phyloP scores from a whole-genome alignment of 2,888 invertebrate genomes.

The Micoletzkya japonica region DNA sequence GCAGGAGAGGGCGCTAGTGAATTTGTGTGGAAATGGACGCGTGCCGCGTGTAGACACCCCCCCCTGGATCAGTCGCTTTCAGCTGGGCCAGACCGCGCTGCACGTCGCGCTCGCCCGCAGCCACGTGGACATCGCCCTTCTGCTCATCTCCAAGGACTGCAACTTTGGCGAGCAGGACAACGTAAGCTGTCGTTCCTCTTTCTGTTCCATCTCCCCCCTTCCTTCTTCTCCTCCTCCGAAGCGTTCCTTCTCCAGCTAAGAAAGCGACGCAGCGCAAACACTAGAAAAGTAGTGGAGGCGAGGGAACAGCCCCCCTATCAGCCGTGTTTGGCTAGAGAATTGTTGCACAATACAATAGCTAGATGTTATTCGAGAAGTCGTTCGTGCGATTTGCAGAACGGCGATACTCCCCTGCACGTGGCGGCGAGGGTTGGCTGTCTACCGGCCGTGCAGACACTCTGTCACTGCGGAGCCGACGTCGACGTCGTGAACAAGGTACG shows the following conservation, averaged over 20 bases:
- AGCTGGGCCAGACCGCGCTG: conserved; percentile 70
- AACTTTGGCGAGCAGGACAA: conserved; percentile 68
- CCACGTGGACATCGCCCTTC: conserved; percentile 69
- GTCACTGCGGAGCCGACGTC: conserved; percentile 71
- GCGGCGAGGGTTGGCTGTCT: conserved; percentile 70
- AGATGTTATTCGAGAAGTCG: too few relatives aligned
- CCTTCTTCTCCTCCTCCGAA: too few relatives aligned
- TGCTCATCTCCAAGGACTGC: conserved; percentile 72
- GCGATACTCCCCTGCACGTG: conserved; percentile 72
- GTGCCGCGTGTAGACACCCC: background rate
- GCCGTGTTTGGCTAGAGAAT: too few relatives aligned
- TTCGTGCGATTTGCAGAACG: conserved; percentile 70
- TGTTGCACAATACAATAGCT: too few relatives aligned
- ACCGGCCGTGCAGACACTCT: conserved; percentile 71
- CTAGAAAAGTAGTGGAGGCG: background rate
- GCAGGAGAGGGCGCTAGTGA: background rate
- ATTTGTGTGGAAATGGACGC: background rate
- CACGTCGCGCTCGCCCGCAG: conserved; percentile 70
- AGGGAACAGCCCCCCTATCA: too few relatives aligned
- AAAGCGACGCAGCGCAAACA: background rate
- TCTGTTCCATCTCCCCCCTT: too few relatives aligned
- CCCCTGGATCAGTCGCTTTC: conserved; percentile 35
- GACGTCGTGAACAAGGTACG: conserved; percentile 72
- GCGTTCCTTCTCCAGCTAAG: too few relatives aligned
- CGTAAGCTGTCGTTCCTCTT: too few relatives aligned